Percentiles rank a stretch among this genome's conserved stretches.
Conservation (phyloP, 1,140 invertebrate species). For the Neodiprion fabricii region DNA sequence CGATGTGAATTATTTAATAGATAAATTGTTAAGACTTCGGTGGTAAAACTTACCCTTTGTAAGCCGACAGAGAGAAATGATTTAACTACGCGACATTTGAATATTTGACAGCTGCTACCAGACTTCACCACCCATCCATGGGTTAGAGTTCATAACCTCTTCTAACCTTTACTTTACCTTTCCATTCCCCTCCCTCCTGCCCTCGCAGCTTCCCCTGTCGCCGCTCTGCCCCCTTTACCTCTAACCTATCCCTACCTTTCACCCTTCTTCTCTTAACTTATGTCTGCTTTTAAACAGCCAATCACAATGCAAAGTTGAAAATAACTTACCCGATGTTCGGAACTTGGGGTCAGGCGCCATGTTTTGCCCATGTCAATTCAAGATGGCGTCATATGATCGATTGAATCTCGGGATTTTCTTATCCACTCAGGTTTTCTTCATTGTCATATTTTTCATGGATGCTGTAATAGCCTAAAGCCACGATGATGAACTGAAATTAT, state of each 20-base stretch:
- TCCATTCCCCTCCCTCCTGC: slow-evolving; percentile 30
- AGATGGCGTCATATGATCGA: not conserved
- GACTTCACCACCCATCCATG: slow-evolving; percentile 34
- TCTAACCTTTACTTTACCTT: slow-evolving; percentile 45
- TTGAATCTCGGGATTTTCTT: too few species aligned
- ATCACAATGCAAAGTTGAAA: not conserved
- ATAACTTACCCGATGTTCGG: not conserved
- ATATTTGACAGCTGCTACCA: slow-evolving; percentile 37
- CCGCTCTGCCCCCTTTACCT: slow-evolving; percentile 21
- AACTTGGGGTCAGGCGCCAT: not conserved
- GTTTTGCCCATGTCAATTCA: slow-evolving; percentile 5
- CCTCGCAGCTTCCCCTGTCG: slow-evolving; percentile 15
- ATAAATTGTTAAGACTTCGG: not conserved
- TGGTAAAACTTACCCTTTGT: slow-evolving; percentile 35
- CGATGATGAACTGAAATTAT: too few species aligned
- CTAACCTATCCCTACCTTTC: slow-evolving; percentile 20
- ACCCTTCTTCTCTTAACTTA: not conserved
- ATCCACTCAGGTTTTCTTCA: too few species aligned
- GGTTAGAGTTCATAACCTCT: slow-evolving; percentile 50
- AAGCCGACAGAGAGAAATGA: slow-evolving; percentile 27
- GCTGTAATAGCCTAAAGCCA: too few species aligned
- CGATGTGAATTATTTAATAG: not conserved
- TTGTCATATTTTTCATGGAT: too few species aligned
- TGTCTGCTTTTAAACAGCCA: not conserved
- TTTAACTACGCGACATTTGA: slow-evolving; percentile 35